Base-by-base conservation (phyloP, 1,140 invertebrate genomes). In the Ostrea denselamellosa region DNA sequence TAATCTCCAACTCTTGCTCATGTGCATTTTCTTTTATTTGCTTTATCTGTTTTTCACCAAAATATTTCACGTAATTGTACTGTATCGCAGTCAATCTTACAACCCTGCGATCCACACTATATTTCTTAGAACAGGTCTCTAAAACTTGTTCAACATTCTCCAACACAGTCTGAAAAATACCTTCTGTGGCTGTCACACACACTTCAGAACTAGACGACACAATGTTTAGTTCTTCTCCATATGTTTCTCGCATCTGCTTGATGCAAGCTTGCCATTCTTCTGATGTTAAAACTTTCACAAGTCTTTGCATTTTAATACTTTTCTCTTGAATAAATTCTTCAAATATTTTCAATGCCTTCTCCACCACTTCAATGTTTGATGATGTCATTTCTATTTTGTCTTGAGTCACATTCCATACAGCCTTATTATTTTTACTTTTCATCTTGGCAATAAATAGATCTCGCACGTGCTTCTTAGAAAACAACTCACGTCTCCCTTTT, bases 361-460 rank as follows among this genome's bases (percentile, higher is more conserved):
- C 58, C 14, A 22, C 58, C 28, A 44, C n/a, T 85, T 56, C 54
- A 9, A 25, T 54, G 10, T 84, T 84, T 84, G 83, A 84, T n/a
- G 83, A 84, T 0, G 51, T 84, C 52, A 84, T 84, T 53, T 84
- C 58, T 22, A 53, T 22, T 51, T 34, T 62, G 56, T 62, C 58
- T 17, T 34, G 34, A 53, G 44, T 53, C 8, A 83, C 44, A 53
- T 86, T 87, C 86, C 86, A 87, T 5, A 65, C 65, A 34, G 86
- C 83, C 51, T 54, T 83, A 17, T 83, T 83, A 19, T 52, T 34
- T 62, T 85, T 88, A 8, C 22, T 28, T 85, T 88, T 81, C 17
- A 56, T 25, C 62, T 85, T 68, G 7, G 85, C 17, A 34, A 81
- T 53, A 83, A 83, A 58, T 17, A 58, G 17, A 25, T 88, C 53